Conservation (phyloP, 1,140 invertebrate species). For the Acyrthosiphon pisum region DNA sequence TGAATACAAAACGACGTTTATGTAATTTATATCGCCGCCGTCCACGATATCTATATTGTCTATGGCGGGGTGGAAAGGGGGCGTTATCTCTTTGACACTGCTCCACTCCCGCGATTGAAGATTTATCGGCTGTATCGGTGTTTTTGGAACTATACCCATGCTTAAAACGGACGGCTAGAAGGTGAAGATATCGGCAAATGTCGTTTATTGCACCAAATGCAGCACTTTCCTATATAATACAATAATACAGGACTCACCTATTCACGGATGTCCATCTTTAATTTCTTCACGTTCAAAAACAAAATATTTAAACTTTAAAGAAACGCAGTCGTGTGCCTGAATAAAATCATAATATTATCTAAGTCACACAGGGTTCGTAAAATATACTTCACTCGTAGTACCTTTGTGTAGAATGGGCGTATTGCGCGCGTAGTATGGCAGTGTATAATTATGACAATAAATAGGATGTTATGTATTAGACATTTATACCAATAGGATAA, state of each 20-base stretch:
- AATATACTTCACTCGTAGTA: too few species aligned
- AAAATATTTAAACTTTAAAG: too few species aligned
- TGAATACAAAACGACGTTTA: conserved; percentile 51
- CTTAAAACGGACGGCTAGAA: conserved; percentile 12
- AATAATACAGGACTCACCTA: background rate
- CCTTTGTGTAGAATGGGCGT: too few species aligned
- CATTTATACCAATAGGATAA: too few species aligned
- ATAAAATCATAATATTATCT: too few species aligned
- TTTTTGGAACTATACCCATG: conserved; percentile 24
- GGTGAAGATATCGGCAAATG: background rate
- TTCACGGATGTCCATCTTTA: background rate
- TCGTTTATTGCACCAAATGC: background rate
- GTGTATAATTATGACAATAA: too few species aligned
- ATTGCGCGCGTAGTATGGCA: too few species aligned
- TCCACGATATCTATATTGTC: conserved; percentile 24
- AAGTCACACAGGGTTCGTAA: too few species aligned
- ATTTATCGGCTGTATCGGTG: conserved; percentile 40
- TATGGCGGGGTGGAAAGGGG: background rate
- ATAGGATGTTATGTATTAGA: too few species aligned
- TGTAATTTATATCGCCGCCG: conserved; percentile 32
- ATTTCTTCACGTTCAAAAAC: background rate
- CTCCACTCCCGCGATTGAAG: background rate
- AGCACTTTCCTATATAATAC: background rate
- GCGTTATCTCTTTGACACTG: conserved; percentile 46
- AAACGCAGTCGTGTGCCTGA: too few species aligned